Conservation (phyloP, 2,113 vertebrate genomes). For the Hirundichthys speculiger region DNA sequence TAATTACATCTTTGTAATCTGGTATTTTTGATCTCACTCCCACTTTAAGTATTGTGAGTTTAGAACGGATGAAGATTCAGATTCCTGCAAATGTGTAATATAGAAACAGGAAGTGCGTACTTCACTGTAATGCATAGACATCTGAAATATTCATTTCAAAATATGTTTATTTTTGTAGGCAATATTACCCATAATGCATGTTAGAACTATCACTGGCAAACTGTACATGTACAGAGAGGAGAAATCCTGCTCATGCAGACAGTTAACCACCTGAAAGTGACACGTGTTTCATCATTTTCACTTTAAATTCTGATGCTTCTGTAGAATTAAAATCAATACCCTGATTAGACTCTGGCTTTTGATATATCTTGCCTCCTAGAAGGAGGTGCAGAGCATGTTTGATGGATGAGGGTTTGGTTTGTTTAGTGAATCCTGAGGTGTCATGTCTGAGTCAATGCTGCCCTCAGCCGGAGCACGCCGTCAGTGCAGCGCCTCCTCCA, state of each 20-base stretch:
- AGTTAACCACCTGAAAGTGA: constrained; percentile 3
- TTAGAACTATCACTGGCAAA: neutral
- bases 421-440: neutral
- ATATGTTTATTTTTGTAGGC: neutral
- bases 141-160: constrained; percentile 31
- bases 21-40: constrained; percentile 11
- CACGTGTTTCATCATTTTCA: constrained; percentile 33
- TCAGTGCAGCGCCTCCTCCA: constrained; percentile 17
- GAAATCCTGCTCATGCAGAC: neutral
- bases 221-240: neutral
- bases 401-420: constrained; percentile 29
- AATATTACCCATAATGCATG: neutral
- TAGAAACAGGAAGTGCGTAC: neutral
- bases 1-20: constrained; percentile 25
- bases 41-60: neutral
- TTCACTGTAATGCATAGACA: neutral
- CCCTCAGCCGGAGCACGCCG: constrained; percentile 53
- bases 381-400: constrained; percentile 14
- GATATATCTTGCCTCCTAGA: constrained; percentile 40
- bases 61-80: neutral
- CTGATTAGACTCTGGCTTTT: constrained; percentile 43
- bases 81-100: neutral
- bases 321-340: constrained; percentile 51
- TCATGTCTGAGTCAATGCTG: constrained; percentile 59
- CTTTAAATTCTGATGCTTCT: constrained; percentile 16